These are phyloP conservation scores for Sebastes kiyomatsui DNA, from an alignment of 2,797 vertebrate genomes.

Conservation along the genomic window DNA sequence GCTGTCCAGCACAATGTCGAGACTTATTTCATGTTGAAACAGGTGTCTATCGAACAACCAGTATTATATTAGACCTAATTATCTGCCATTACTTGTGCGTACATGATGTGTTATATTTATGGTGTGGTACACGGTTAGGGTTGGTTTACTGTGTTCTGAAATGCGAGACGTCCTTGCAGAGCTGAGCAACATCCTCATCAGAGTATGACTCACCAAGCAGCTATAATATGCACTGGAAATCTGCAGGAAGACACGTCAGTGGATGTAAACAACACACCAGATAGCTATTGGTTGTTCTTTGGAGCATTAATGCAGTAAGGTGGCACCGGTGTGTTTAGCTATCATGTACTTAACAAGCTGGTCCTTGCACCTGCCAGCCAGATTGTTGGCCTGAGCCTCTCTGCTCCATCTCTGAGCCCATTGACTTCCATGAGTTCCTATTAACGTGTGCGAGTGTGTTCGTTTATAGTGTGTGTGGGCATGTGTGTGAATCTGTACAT, in stretches of 20 bases:
- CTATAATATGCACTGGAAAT: slow-evolving; percentile 15
- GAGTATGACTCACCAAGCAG: slow-evolving; percentile 37
- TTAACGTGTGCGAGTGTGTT: not conserved
- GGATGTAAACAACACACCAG: slow-evolving; percentile 28
- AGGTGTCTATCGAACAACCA: not conserved
- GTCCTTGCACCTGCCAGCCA: not conserved
- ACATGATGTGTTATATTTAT: not conserved
- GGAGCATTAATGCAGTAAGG: not conserved
- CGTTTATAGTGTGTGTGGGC: not conserved
- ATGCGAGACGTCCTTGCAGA: slow-evolving; percentile 18
- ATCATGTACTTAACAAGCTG: slow-evolving; percentile 2
- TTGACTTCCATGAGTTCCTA: not conserved
- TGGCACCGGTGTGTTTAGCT: slow-evolving; percentile 4
- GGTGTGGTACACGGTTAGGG: not conserved
- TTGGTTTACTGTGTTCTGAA: not conserved
- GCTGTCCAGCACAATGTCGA: not conserved
- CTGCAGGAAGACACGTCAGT: slow-evolving; percentile 10
- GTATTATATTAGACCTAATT: not conserved
- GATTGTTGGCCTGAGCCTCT: not conserved
- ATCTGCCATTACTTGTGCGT: not conserved
- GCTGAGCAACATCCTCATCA: slow-evolving; percentile 21
- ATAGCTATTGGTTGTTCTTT: slow-evolving; percentile 16
- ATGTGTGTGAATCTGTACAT: not conserved
- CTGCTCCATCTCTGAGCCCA: not conserved
- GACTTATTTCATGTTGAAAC: not conserved